These are phyloP conservation scores for Choloepus hoffmanni DNA, from an alignment of 2,113 vertebrate species.

Conservation along the genomic window DNA sequence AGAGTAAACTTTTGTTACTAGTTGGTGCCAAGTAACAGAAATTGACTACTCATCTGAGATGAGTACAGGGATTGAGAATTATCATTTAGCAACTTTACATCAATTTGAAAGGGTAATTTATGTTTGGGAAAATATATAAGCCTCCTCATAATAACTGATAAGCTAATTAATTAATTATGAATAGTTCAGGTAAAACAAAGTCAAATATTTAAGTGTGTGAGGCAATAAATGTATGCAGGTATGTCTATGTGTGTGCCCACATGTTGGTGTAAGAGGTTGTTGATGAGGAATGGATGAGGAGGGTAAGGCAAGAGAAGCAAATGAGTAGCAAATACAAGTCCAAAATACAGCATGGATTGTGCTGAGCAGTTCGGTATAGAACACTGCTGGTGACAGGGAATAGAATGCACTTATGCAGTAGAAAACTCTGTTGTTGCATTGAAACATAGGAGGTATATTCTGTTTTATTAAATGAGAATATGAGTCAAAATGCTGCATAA, in stretches of 20 bases:
- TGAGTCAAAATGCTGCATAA: background rate
- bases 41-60: too few relatives aligned
- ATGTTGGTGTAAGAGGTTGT: background rate
- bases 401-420: background rate
- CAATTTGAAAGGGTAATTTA: too few relatives aligned
- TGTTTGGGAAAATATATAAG: background rate
- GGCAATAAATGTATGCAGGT: background rate
- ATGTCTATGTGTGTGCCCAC: background rate
- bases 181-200: background rate
- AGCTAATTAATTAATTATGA: background rate
- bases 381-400: background rate
- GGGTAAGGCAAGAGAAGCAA: background rate
- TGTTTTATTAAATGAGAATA: background rate
- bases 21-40: too few relatives aligned
- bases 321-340: background rate
- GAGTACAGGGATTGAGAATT: too few relatives aligned
- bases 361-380: background rate
- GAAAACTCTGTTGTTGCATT: background rate
- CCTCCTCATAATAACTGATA: background rate
- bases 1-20: too few relatives aligned
- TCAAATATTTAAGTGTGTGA: background rate
- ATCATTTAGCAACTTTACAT: too few relatives aligned
- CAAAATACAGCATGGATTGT: background rate
- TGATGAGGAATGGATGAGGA: background rate
- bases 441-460: background rate